phyloP scores from a whole-genome alignment of 2,797 vertebrate genomes.

The Macropodus opercularis region DNA sequence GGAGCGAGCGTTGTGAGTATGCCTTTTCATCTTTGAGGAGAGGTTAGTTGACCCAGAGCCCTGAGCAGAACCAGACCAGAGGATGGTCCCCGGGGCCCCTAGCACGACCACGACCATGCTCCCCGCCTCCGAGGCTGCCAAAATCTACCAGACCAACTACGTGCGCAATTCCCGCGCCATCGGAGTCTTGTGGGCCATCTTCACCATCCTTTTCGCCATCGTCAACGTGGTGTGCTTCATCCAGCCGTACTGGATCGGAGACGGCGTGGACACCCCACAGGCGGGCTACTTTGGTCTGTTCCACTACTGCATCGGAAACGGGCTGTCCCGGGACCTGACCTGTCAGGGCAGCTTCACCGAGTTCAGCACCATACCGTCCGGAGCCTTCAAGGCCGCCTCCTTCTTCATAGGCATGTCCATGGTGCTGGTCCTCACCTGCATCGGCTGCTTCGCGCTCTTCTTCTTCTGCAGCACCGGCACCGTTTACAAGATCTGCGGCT shows the following conservation, averaged over 20 bases:
- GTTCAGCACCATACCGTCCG: slow-evolving; percentile 94
- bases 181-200: slow-evolving; percentile 98
- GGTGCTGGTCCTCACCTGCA: slow-evolving; percentile 94
- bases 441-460: slow-evolving; percentile 96
- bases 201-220: slow-evolving; percentile 98
- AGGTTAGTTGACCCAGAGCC: slow-evolving; percentile 23
- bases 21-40: slow-evolving; percentile 27
- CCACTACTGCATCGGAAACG: slow-evolving; percentile 98
- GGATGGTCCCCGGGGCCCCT: slow-evolving; percentile 84
- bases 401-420: slow-evolving; percentile 98
- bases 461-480: slow-evolving; percentile 99
- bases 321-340: slow-evolving; percentile 91
- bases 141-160: slow-evolving; percentile 99
- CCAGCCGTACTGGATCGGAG: slow-evolving; percentile 99
- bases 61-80: slow-evolving; percentile 42
- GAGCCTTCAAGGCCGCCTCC: slow-evolving; percentile 97
- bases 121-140: slow-evolving; percentile 94
- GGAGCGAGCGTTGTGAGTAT: background rate
- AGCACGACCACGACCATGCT: slow-evolving; percentile 86
- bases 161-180: slow-evolving; percentile 98
- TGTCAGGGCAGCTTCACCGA: slow-evolving; percentile 97
- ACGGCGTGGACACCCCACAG: slow-evolving; percentile 95
- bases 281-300: slow-evolving; percentile 98
- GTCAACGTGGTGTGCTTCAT: slow-evolving; percentile 99
- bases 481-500: slow-evolving; percentile 99